Percentiles rank a stretch among this genome's conserved stretches.
Conservation (phyloP, 2,888 invertebrate genomes). For the Caenorhabditis angaria region DNA sequence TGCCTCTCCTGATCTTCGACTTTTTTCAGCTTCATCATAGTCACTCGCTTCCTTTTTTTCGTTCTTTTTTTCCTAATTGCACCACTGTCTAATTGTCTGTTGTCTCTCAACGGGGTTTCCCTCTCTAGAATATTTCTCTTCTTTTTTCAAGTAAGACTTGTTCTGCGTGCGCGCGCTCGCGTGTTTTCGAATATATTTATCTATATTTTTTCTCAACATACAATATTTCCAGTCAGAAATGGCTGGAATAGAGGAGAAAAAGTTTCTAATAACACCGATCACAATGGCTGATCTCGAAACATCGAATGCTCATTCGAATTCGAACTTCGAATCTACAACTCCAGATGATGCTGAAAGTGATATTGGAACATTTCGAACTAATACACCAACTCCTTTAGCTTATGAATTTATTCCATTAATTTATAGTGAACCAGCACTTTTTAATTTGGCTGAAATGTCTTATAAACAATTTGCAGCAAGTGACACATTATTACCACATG, state of each 20-base stretch:
- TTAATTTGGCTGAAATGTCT: conserved; percentile 33
- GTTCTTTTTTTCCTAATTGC: not conserved
- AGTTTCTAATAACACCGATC: conserved; percentile 43
- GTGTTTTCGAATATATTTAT: not conserved
- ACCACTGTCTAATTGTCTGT: not conserved
- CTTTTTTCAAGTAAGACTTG: not conserved
- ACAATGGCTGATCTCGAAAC: conserved; percentile 32
- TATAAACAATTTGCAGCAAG: conserved; percentile 43
- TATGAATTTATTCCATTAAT: conserved; percentile 43
- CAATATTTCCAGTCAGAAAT: conserved; percentile 9
- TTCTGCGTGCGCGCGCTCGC: too few relatives aligned
- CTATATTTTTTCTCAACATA: conserved; percentile 12
- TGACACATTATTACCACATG: conserved; percentile 48
- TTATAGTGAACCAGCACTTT: conserved; percentile 49
- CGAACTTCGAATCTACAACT: conserved; percentile 25
- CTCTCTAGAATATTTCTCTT: not conserved
- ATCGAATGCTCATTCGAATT: conserved; percentile 31
- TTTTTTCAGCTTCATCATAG: not conserved
- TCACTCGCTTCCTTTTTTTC: not conserved
- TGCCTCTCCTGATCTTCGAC: not conserved
- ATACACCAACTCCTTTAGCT: conserved; percentile 36
- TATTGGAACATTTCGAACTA: conserved; percentile 20
- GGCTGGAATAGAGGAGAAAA: conserved; percentile 42
- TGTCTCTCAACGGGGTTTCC: not conserved
- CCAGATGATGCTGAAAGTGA: conserved; percentile 17